Conservation (phyloP, 2,888 invertebrate genomes). For the Tortricodes alternella region DNA sequence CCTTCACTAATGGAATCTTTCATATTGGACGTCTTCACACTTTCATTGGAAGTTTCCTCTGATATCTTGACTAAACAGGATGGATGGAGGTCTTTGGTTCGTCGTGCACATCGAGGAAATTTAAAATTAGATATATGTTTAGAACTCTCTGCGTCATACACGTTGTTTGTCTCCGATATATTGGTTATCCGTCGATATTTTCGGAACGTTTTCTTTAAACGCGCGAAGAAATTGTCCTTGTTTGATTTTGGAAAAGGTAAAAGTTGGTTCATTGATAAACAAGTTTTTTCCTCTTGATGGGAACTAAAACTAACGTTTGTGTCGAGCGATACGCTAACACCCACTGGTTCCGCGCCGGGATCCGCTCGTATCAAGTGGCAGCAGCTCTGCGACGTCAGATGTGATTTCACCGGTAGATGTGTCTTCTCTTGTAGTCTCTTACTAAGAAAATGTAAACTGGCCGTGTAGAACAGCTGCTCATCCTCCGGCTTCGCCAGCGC, state of each 20-base stretch:
- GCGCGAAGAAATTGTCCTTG: conserved; percentile 53
- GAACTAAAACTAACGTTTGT: conserved; percentile 16
- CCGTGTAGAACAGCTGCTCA: conserved; percentile 62
- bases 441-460: conserved; percentile 68
- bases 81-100: conserved; percentile 40
- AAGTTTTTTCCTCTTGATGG: conserved; percentile 33
- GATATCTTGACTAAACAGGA: conserved; percentile 52
- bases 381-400: conserved; percentile 52
- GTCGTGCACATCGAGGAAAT: conserved; percentile 56
- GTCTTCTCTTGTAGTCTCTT: conserved; percentile 62
- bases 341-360: conserved; percentile 7
- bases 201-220: conserved; percentile 55
- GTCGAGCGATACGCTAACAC: conserved; percentile 23
- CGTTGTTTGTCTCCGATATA: conserved; percentile 37
- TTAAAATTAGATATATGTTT: conserved; percentile 59
- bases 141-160: conserved; percentile 37
- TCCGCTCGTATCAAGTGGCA: conserved; percentile 44
- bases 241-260: conserved; percentile 67
- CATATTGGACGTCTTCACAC: conserved; percentile 33
- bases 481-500: conserved; percentile 49
- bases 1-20: conserved; percentile 33
- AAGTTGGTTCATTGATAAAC: conserved; percentile 66
- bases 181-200: conserved; percentile 45
- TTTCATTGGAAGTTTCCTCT: conserved; percentile 51
- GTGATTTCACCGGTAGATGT: conserved; percentile 31